phyloP scores from a whole-genome alignment of 1,140 invertebrate species.

The Dryas iulia region DNA sequence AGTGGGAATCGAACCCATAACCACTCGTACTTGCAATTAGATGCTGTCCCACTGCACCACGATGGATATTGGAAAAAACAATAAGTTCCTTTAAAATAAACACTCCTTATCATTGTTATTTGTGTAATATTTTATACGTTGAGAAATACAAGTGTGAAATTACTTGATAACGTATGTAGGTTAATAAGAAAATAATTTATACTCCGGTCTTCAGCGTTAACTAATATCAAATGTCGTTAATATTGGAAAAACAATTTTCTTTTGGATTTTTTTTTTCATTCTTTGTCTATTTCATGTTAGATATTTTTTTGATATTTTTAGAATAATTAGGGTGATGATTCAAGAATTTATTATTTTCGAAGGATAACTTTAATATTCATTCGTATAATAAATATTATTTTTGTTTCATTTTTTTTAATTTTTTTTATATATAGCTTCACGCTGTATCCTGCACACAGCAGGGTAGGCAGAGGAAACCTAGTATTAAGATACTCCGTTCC shows the following conservation, averaged over 20 bases:
- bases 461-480: too few species aligned
- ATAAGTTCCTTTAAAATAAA: neutral
- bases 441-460: too few species aligned
- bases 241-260: neutral
- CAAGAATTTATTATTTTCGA: too few species aligned
- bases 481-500: too few species aligned
- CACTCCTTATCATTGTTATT: neutral
- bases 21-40: too few species aligned
- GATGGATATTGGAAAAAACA: neutral
- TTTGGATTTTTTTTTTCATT: neutral
- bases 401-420: too few species aligned
- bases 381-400: too few species aligned
- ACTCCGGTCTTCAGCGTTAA: neutral
- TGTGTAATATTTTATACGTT: conserved; percentile 8
- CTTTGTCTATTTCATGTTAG: neutral
- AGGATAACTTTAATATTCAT: too few species aligned
- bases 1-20: too few species aligned
- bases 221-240: neutral
- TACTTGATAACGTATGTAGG: conserved; percentile 18
- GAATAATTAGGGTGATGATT: neutral
- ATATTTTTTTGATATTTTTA: neutral
- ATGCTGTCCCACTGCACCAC: too few species aligned
- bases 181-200: conserved; percentile 23
- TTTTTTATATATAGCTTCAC: too few species aligned
- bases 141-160: conserved; percentile 3